These are phyloP conservation scores for Ditylenchus weischeri DNA, from an alignment of 2,888 invertebrate genomes.

Conservation along the genomic window DNA sequence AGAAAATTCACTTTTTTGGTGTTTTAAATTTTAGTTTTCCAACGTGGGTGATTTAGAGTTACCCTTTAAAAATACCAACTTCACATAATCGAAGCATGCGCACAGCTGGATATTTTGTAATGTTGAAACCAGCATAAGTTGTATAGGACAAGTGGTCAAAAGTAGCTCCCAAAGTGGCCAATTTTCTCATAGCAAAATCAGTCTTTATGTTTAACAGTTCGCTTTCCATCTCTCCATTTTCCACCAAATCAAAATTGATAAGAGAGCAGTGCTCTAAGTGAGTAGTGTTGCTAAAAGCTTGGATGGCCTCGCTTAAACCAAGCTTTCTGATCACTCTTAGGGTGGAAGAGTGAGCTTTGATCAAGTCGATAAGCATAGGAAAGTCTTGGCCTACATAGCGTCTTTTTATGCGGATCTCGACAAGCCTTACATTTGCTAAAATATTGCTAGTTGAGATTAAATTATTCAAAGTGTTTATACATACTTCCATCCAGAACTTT, in stretches of 20 bases:
- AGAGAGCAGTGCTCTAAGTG: constrained; percentile 45
- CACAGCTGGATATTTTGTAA: constrained; percentile 30
- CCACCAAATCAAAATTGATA: constrained; percentile 54
- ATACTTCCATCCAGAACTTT: not conserved
- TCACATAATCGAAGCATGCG: constrained; percentile 32
- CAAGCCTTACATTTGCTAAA: constrained; percentile 47
- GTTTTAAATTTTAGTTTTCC: too few relatives aligned
- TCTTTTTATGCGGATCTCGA: constrained; percentile 44
- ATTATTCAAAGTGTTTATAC: not conserved
- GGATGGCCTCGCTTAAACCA: constrained; percentile 50
- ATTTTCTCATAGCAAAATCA: constrained; percentile 30
- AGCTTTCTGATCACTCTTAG: constrained; percentile 45
- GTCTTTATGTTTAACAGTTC: constrained; percentile 25
- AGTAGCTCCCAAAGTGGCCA: constrained; percentile 46
- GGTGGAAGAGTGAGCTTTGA: constrained; percentile 43
- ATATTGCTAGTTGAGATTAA: not conserved
- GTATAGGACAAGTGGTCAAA: constrained; percentile 53
- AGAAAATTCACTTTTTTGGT: too few relatives aligned
- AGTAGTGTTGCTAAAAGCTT: constrained; percentile 43
- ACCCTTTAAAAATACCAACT: constrained; percentile 21
- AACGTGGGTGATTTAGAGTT: too few relatives aligned
- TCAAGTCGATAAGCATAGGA: constrained; percentile 42
- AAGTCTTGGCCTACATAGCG: constrained; percentile 47
- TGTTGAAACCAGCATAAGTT: constrained; percentile 50
- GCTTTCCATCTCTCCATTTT: constrained; percentile 31